Percentiles rank a stretch among this genome's conserved stretches.
phyloP scores from a whole-genome alignment of 2,888 invertebrate genomes.

The Cataglyphis altisquamis region DNA sequence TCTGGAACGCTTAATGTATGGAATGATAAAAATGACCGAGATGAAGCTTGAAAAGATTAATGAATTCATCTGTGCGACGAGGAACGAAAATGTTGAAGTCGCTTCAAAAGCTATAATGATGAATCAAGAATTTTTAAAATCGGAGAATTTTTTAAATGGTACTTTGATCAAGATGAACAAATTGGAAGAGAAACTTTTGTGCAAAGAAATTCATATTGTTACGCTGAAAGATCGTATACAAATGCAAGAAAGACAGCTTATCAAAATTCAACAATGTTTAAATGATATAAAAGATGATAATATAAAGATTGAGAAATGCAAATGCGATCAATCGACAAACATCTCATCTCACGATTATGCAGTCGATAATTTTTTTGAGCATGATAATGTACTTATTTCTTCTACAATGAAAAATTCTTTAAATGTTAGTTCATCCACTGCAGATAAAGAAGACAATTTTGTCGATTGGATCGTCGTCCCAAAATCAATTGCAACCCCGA shows the following conservation, averaged over 20 bases:
- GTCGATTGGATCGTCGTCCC: constrained; percentile 31
- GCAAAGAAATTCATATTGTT: constrained; percentile 51
- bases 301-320: not conserved
- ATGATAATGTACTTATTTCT: not conserved
- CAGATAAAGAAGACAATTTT: not conserved
- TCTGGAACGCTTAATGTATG: constrained; percentile 61
- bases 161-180: constrained; percentile 47
- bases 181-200: constrained; percentile 58
- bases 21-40: constrained; percentile 48
- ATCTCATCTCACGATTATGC: not conserved
- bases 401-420: not conserved
- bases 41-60: constrained; percentile 5
- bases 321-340: constrained; percentile 3
- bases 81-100: not conserved
- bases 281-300: not conserved
- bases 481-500: constrained; percentile 1
- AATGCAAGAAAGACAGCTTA: constrained; percentile 57
- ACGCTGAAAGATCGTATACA: constrained; percentile 56
- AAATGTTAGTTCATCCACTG: not conserved
- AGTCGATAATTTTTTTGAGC: not conserved
- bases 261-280: not conserved
- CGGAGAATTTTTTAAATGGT: constrained; percentile 25
- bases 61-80: constrained; percentile 1
- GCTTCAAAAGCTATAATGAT: not conserved
- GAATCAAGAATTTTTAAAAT: constrained; percentile 44